phyloP scores from a whole-genome alignment of 2,888 invertebrate species.

The Chironomus tentans region DNA sequence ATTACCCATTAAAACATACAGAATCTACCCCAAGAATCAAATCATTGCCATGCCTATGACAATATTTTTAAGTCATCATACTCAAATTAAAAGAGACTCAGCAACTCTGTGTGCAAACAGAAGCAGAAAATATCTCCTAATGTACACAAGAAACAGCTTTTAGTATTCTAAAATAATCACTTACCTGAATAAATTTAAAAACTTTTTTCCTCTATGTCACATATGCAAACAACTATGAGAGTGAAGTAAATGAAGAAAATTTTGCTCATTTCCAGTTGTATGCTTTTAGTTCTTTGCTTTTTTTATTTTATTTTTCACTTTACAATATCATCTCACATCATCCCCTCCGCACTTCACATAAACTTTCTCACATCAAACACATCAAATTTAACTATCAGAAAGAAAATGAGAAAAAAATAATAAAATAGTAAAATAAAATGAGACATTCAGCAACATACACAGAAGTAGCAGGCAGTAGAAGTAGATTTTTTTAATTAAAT shows the following conservation, averaged over 20 bases:
- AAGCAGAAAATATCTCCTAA: too few relatives aligned
- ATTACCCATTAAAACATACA: too few relatives aligned
- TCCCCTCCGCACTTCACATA: neutral
- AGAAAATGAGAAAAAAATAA: neutral
- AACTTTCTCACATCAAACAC: neutral
- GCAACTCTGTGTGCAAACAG: neutral
- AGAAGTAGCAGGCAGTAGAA: too few relatives aligned
- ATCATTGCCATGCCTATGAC: too few relatives aligned
- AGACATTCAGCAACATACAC: neutral
- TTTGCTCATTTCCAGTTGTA: neutral
- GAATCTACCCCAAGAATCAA: too few relatives aligned
- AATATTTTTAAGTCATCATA: neutral
- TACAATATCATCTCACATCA: too few relatives aligned
- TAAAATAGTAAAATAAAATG: neutral
- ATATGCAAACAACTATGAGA: neutral
- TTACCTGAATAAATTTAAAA: neutral
- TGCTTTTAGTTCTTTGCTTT: neutral
- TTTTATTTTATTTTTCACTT: neutral
- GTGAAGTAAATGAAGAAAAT: neutral
- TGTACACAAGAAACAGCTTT: neutral
- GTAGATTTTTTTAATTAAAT: constrained; percentile 11
- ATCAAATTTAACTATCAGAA: neutral
- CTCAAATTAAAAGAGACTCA: neutral
- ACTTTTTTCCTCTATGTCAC: neutral
- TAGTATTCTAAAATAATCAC: neutral